Evolutionary conservation across 1,140 invertebrate genomes (phyloP).

Genomic region (Ctenoplectra terminalis): DNA sequence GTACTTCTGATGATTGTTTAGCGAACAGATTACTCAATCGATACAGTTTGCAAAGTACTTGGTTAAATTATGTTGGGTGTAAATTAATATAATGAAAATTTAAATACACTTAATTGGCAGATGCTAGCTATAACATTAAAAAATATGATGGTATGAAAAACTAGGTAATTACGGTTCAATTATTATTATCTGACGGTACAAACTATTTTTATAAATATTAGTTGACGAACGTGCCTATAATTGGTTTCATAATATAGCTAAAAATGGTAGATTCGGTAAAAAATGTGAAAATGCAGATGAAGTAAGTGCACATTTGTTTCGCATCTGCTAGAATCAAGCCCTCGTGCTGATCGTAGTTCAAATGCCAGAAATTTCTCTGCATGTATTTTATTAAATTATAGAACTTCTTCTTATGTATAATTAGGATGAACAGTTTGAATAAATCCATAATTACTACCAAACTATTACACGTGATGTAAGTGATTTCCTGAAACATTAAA

Average conservation of each 20-base stretch:
- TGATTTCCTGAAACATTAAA: neutral
- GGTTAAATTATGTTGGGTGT: too few species aligned
- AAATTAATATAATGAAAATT: too few species aligned
- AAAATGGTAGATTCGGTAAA: slow-evolving; percentile 37
- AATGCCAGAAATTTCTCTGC: neutral
- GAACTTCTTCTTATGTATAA: neutral
- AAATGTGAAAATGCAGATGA: slow-evolving; percentile 56
- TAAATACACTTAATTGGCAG: too few species aligned
- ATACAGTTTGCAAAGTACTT: too few species aligned
- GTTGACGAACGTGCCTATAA: slow-evolving; percentile 50
- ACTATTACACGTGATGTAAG: neutral
- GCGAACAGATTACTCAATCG: too few species aligned
- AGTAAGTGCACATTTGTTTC: slow-evolving; percentile 31
- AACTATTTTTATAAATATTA: neutral
- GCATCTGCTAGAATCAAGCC: slow-evolving; percentile 13
- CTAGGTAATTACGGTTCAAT: too few species aligned
- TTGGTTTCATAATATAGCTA: slow-evolving; percentile 48
- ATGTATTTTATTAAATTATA: neutral
- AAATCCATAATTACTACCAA: neutral
- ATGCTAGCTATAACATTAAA: too few species aligned
- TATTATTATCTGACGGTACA: too few species aligned
- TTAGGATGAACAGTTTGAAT: neutral
- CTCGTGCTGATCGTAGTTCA: neutral
- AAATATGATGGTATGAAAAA: too few species aligned
- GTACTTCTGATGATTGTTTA: too few species aligned